Evolutionary conservation across 2,797 vertebrate genomes (phyloP).

Genomic region (Microctenopoma steveboyesi): DNA sequence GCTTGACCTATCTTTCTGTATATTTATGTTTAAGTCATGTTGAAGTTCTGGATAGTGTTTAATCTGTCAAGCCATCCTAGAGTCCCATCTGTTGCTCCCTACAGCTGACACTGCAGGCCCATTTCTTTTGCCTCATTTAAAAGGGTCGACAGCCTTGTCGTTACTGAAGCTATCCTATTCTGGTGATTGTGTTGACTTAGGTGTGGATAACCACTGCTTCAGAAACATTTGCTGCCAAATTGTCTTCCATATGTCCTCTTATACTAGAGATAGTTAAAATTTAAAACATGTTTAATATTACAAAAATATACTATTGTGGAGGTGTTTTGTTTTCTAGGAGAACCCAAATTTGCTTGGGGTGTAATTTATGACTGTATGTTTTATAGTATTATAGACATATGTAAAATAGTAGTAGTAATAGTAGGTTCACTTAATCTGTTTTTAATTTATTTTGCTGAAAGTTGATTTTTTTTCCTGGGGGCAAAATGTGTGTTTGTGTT

Average conservation of each 20-base stretch:
- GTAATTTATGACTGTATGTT: background rate
- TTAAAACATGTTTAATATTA: background rate
- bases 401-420: background rate
- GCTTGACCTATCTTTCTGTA: constrained; percentile 2
- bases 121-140: background rate
- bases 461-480: too few relatives aligned
- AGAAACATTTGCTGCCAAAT: background rate
- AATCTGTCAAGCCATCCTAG: constrained; percentile 1
- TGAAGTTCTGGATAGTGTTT: constrained; percentile 21
- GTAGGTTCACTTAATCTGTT: background rate
- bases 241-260: background rate
- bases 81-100: constrained; percentile 10
- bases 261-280: rapidly evolving
- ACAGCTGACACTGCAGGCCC: constrained; percentile 24
- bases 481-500: background rate
- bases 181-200: background rate
- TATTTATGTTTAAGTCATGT: constrained; percentile 7
- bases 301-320: background rate
- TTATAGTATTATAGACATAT: background rate
- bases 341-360: background rate
- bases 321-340: background rate
- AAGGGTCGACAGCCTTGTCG: constrained; percentile 23
- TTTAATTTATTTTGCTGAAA: background rate
- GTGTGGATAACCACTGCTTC: background rate
- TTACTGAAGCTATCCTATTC: constrained; percentile 7